A percentile compares a stretch with the other conserved stretches of the same genome.
These are phyloP conservation scores for Toxonevra muliebris DNA, from an alignment of 2,888 invertebrate genomes.

Conservation along the genomic window DNA sequence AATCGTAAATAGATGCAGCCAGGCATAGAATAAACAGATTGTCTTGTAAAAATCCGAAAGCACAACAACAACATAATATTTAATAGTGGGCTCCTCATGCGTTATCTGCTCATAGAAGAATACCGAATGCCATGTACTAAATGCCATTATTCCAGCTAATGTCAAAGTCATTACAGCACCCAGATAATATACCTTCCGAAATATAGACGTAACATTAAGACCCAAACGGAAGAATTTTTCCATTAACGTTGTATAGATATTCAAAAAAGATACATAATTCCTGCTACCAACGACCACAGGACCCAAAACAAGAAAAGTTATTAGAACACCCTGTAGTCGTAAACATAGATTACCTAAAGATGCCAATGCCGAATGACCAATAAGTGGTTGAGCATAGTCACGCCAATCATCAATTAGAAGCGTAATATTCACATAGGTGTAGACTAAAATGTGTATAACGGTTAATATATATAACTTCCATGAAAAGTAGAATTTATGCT, in stretches of 20 bases:
- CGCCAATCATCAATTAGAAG: slow-evolving; percentile 39
- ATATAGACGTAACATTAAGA: slow-evolving; percentile 35
- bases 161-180: background rate
- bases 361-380: slow-evolving; percentile 38
- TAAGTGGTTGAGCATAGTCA: slow-evolving; percentile 43
- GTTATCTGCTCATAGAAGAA: slow-evolving; percentile 44
- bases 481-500: slow-evolving; percentile 38
- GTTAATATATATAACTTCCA: slow-evolving; percentile 33
- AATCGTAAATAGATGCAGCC: slow-evolving; percentile 39
- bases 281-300: slow-evolving; percentile 31
- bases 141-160: slow-evolving; percentile 19
- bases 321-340: slow-evolving; percentile 40
- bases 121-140: slow-evolving; percentile 45
- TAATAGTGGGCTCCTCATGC: slow-evolving; percentile 33
- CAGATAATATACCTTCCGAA: slow-evolving; percentile 32
- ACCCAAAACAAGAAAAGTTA: slow-evolving; percentile 39
- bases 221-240: slow-evolving; percentile 36
- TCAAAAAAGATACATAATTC: slow-evolving; percentile 31
- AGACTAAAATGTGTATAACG: slow-evolving; percentile 38
- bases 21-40: slow-evolving; percentile 40
- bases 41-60: slow-evolving; percentile 45
- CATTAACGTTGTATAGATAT: slow-evolving; percentile 35
- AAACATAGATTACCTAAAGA: slow-evolving; percentile 40
- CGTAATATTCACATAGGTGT: slow-evolving; percentile 43
- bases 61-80: slow-evolving; percentile 41